Base-by-base conservation (phyloP, 2,797 vertebrate genomes). In the Natrix natrix region DNA sequence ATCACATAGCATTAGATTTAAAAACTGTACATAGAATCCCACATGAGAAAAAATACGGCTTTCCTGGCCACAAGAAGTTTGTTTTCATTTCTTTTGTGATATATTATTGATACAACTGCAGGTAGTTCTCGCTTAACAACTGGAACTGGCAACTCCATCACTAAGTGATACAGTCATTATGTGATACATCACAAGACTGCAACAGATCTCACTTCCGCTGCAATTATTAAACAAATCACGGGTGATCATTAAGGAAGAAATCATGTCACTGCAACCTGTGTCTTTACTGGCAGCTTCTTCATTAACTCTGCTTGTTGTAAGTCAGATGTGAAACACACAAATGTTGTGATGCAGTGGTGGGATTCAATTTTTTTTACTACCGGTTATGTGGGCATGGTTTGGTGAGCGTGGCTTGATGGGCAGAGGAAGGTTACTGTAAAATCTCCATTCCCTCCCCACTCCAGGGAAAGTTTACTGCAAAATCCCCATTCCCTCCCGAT, bases 1-100 rank as follows among this genome's bases (percentile, higher is more conserved):
- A 78, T 89, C 60, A 87, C 43, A 22, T 88, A 69, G 59, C 7
- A 90, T 88, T 24, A 59, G 74, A 3, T 8, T 87, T 91, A 91
- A 66, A 26, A 24, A 90, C 8, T 22, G n/a, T 48, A 61, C 48
- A 86, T 14, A 48, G 22, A 20, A 56, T 86, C 17, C 17, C 37
- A 57, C 54, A 1, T 0, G 0, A 37, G 22, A 0, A n/a, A 91
- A 95, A 96, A 96, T 54, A 55, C 28, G 94, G 5, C 94, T 95
- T 95, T 92, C 92, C 94, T 86, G 4, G 43, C 60, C 83, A 43
- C 16, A 78, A 92, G 61, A 10, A 91, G 13, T n/a, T 91, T 61
- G 74, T 4, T 78, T 43, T 60, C 17, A 61, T 88, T 14, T 22
- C 52, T n/a, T 89, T 87, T 87, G 20, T 57, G 12, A 32, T 87